phyloP scores from a whole-genome alignment of 2,888 invertebrate genomes.

The Kryphioiulus occultus region DNA sequence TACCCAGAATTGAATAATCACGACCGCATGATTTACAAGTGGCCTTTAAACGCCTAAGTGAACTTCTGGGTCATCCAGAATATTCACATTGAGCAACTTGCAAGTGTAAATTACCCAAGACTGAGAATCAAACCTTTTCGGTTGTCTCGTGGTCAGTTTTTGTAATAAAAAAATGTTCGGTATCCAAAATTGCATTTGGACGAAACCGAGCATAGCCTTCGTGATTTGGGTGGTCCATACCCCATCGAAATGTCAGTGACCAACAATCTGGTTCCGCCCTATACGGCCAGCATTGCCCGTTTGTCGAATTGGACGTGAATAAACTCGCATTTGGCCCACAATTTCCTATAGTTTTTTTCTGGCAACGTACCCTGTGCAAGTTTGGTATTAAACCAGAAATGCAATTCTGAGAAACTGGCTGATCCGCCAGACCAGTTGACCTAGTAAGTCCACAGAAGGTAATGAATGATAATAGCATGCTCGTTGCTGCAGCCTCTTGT shows the following conservation, averaged over 20 bases:
- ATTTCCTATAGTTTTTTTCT: not conserved
- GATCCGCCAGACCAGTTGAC: conserved; percentile 21
- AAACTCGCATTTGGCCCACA: not conserved
- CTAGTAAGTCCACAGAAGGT: conserved; percentile 16
- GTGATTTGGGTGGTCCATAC: not conserved
- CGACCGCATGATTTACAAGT: no score
- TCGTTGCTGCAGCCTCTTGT: not conserved
- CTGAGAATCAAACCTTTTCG: no score
- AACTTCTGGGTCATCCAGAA: no score
- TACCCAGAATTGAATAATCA: no score
- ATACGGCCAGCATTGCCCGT: not conserved
- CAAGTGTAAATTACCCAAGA: no score
- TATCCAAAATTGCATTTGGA: no score
- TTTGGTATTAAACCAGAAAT: not conserved
- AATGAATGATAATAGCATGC: not conserved
- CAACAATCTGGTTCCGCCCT: not conserved
- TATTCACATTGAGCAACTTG: no score
- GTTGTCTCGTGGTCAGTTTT: no score
- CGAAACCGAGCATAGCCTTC: not conserved
- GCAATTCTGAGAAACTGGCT: not conserved
- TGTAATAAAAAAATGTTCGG: no score
- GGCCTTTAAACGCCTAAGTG: no score
- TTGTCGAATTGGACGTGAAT: not conserved
- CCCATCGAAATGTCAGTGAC: not conserved
- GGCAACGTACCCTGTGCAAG: not conserved